Conservation (phyloP, 1,140 invertebrate genomes). For the Eurosta solidaginis region DNA sequence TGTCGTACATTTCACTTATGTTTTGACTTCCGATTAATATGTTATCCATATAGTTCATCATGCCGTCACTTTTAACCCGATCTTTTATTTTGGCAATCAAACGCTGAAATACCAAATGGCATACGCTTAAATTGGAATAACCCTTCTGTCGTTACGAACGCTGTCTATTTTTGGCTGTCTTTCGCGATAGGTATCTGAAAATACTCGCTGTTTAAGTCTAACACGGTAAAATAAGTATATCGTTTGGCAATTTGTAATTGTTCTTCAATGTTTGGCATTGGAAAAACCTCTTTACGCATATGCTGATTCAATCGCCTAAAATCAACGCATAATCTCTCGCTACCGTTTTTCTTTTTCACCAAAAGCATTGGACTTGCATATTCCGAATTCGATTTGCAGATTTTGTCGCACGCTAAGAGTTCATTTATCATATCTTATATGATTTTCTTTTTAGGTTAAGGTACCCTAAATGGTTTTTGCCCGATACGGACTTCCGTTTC, state of each 20-base stretch:
- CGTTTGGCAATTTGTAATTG: conserved; percentile 35
- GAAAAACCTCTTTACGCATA: conserved; percentile 42
- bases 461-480: conserved; percentile 27
- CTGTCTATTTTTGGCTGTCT: conserved; percentile 43
- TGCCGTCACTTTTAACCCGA: not conserved
- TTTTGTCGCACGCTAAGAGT: conserved; percentile 39
- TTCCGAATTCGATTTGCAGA: conserved; percentile 39
- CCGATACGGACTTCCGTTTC: not conserved
- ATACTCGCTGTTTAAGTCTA: not conserved
- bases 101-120: conserved; percentile 61
- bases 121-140: conserved; percentile 60
- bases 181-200: not conserved
- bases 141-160: conserved; percentile 55
- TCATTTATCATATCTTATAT: conserved; percentile 35
- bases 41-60: conserved; percentile 33
- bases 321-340: conserved; percentile 50
- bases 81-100: conserved; percentile 50
- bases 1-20: not conserved
- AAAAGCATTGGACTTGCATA: conserved; percentile 60
- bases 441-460: conserved; percentile 10
- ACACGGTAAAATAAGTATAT: not conserved
- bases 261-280: conserved; percentile 46
- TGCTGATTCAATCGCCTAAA: conserved; percentile 60
- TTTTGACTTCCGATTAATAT: conserved; percentile 38
- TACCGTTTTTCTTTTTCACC: conserved; percentile 48